Evolutionary conservation across 2,113 vertebrate species (phyloP), one percentile per base, ranked within the genome.

Genomic region (Tetraodon nigroviridis): DNA sequence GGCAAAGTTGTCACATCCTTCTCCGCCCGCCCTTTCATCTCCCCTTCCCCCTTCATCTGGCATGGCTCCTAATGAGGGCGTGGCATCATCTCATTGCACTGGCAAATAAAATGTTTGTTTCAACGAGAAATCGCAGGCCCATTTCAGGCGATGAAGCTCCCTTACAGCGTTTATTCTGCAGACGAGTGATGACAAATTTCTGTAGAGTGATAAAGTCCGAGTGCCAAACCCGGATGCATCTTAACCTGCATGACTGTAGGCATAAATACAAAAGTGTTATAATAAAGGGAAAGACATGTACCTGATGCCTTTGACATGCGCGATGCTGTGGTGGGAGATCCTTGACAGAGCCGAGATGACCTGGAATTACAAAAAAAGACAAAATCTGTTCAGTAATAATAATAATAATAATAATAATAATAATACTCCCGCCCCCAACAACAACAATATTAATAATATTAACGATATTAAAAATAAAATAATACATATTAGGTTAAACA

Each of bases 261-360:
- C 50, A 1, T 60, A 58, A 81, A 54, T 22, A n/a, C 17, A 18
- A 50, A 49, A 19, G 7, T 13, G 47, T n/a, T 50, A 44, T 67
- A 37, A 22, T 44, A 17, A 14, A 2, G 19, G 17, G 55, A 32
- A 19, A 58, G n/a, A 59, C 27, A 69, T 71, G 47, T 69, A 89
- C 96, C 95, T 93, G 88, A 97, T 95, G 58, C 95, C 96, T 91
- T 97, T 98, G 87, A 90, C 95, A 83, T 97, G 96, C 10, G 93
- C 92, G 37, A 96, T 93, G 72, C 90, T 94, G 90, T 98, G 93
- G 68, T 94, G 92, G 64, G 96, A 98, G 69, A 98, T 92, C 58
- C 94, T 90, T 15, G 96, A 97, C 50, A 98, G 89, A 0, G 96
- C 92, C 0, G 96, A 97, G 82, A 98, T 98, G 46, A 98, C 96